Percentiles rank a stretch among this genome's conserved stretches.
Conservation (phyloP, 2,113 vertebrate species). For the Collichthys lucidus region DNA sequence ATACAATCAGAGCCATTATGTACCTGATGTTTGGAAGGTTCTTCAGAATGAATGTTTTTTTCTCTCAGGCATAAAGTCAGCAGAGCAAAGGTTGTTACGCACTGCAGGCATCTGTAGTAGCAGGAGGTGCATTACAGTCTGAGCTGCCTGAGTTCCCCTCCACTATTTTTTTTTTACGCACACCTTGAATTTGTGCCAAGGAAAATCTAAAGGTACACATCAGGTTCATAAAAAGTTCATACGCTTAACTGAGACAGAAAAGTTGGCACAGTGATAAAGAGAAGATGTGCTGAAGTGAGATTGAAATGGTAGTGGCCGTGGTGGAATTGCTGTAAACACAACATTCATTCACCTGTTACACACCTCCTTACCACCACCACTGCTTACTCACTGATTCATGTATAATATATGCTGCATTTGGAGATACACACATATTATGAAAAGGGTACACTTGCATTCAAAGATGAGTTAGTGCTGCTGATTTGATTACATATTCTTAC, state of each 20-base stretch:
- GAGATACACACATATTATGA: constrained; percentile 14
- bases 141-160: constrained; percentile 15
- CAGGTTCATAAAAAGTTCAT: constrained; percentile 53
- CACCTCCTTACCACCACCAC: not conserved
- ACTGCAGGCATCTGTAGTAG: constrained; percentile 19
- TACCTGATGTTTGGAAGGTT: not conserved
- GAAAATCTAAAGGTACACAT: constrained; percentile 42
- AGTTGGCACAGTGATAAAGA: constrained; percentile 38
- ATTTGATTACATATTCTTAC: not conserved
- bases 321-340: constrained; percentile 20
- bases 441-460: not conserved
- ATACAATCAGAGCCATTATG: constrained; percentile 25
- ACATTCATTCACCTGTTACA: constrained; percentile 18
- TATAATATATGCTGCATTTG: constrained; percentile 9
- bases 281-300: constrained; percentile 15
- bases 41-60: constrained; percentile 9
- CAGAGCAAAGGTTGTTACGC: constrained; percentile 25
- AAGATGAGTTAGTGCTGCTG: not conserved
- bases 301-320: constrained; percentile 16
- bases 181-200: constrained; percentile 46
- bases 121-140: constrained; percentile 25
- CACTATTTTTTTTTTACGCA: constrained; percentile 25
- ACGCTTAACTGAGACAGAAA: constrained; percentile 26
- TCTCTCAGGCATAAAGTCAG: constrained; percentile 39
- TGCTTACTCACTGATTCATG: constrained; percentile 6